Conservation (phyloP, 2,113 vertebrate genomes). For the Phalacrocorax carbo region DNA sequence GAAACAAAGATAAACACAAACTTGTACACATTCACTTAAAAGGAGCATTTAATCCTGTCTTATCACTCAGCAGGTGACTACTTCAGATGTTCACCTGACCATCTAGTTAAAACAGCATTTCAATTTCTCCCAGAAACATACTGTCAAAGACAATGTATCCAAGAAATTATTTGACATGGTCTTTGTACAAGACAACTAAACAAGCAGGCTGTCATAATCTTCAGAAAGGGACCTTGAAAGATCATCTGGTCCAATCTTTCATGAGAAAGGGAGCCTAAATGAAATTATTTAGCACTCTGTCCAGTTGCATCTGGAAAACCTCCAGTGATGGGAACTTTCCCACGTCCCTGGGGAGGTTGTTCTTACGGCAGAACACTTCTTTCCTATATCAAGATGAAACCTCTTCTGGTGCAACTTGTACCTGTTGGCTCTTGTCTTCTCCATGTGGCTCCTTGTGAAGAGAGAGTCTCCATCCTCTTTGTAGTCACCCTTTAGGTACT, state of each 20-base stretch:
- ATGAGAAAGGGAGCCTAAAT: not conserved
- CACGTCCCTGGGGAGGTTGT: not conserved
- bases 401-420: not conserved
- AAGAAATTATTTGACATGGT: not conserved
- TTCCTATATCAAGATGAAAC: not conserved
- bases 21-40: not conserved
- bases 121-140: not conserved
- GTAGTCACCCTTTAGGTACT: accelerated
- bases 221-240: not conserved
- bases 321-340: not conserved
- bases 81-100: not conserved
- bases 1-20: not conserved
- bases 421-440: not conserved
- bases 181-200: not conserved
- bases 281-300: not conserved
- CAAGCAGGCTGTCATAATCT: not conserved
- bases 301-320: not conserved
- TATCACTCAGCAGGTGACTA: not conserved
- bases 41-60: not conserved
- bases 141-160: not conserved
- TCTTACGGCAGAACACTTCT: not conserved
- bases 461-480: not conserved
- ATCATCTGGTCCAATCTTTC: not conserved
- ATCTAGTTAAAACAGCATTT: not conserved
- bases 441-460: not conserved